Conservation (phyloP, 2,797 vertebrate species). For the Sebastes reedi region DNA sequence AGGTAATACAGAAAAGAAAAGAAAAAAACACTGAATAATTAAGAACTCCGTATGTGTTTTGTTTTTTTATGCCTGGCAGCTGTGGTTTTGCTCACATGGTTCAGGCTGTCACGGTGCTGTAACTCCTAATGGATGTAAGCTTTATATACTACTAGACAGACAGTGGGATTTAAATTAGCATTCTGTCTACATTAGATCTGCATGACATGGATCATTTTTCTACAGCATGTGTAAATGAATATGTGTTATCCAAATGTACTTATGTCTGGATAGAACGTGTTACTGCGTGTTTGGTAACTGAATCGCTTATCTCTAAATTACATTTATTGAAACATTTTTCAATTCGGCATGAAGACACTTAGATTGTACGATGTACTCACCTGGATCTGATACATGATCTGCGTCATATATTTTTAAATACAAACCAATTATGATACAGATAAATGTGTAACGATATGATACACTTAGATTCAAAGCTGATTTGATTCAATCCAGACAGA, state of each 20-base stretch:
- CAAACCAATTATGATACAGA: neutral
- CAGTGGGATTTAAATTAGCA: neutral
- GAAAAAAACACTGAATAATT: neutral
- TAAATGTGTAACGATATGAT: neutral
- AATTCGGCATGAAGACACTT: neutral
- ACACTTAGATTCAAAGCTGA: neutral
- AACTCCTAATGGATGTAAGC: neutral
- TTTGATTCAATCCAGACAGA: neutral
- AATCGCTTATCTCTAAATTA: neutral
- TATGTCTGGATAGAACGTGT: neutral
- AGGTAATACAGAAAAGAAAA: neutral
- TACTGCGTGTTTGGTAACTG: neutral
- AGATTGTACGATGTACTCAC: fast-evolving
- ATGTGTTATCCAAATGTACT: neutral
- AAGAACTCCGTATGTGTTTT: neutral
- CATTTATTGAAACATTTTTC: neutral
- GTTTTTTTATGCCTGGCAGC: neutral
- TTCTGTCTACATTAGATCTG: neutral
- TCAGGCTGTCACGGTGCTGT: neutral
- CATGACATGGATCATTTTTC: neutral
- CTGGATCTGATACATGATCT: neutral
- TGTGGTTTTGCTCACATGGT: neutral
- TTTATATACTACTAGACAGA: neutral
- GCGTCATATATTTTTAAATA: neutral
- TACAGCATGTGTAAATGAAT: neutral